Percentiles rank a stretch among this genome's conserved stretches.
These are phyloP conservation scores for Euspilapteryx auroguttella DNA, from an alignment of 2,888 invertebrate genomes.

Conservation along the genomic window DNA sequence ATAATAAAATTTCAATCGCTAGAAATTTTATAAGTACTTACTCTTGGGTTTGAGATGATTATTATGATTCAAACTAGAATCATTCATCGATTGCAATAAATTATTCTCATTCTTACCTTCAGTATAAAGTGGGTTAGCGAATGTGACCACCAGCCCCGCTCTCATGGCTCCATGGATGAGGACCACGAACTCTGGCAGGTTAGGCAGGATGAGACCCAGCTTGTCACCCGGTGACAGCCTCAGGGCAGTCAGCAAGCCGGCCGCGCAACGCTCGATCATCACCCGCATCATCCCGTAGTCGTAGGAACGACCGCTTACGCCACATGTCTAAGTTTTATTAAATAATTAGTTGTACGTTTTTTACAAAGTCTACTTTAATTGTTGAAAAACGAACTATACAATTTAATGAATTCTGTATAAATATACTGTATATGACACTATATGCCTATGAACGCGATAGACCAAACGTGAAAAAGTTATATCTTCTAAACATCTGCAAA, in stretches of 20 bases:
- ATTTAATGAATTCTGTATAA: too few species aligned
- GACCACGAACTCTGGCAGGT: slow-evolving; percentile 70
- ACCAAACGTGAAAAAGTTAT: too few species aligned
- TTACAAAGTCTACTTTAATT: not conserved
- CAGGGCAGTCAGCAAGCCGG: slow-evolving; percentile 55
- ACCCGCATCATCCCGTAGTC: slow-evolving; percentile 63
- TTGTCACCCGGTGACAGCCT: slow-evolving; percentile 65
- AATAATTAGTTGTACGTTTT: too few species aligned
- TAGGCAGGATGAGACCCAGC: slow-evolving; percentile 68
- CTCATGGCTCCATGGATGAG: slow-evolving; percentile 67
- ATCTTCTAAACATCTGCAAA: too few species aligned
- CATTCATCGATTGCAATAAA: too few species aligned
- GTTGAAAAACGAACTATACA: not conserved
- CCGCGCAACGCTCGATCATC: slow-evolving; percentile 61
- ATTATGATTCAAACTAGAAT: too few species aligned
- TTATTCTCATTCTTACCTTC: too few species aligned
- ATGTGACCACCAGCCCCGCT: slow-evolving; percentile 68
- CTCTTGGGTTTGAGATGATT: too few species aligned
- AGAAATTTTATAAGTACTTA: too few species aligned
- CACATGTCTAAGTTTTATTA: slow-evolving; percentile 14
- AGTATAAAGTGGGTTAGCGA: slow-evolving; percentile 71
- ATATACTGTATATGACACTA: too few species aligned
- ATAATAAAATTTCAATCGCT: too few species aligned
- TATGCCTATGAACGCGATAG: too few species aligned
- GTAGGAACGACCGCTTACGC: slow-evolving; percentile 66